These are phyloP conservation scores for Gobionotothen gibberifrons DNA, from an alignment of 2,797 vertebrate genomes.

Conservation along the genomic window DNA sequence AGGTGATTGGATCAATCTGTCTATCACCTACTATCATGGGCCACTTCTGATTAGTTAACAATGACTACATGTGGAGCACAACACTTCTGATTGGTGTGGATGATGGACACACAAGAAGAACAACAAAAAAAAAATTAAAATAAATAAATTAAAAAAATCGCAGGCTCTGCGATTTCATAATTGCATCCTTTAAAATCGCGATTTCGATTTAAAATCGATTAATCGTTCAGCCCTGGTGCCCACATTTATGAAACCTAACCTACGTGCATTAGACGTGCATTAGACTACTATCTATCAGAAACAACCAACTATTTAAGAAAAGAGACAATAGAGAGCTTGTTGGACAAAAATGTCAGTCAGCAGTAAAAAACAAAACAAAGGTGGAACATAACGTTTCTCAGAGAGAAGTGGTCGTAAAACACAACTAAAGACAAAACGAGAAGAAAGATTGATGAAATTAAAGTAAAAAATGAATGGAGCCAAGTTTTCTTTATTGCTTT, in stretches of 20 bases:
- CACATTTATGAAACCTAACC: background rate
- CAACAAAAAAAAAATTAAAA: no score
- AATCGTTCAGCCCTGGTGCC: no score
- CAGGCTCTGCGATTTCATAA: no score
- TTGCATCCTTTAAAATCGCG: no score
- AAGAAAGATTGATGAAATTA: background rate
- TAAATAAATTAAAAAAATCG: no score
- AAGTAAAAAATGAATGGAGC: background rate
- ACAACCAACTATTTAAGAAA: background rate
- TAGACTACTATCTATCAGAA: rapidly evolving
- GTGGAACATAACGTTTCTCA: background rate
- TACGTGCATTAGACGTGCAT: background rate
- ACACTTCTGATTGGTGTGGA: no score
- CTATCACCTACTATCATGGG: no score
- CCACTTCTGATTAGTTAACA: no score
- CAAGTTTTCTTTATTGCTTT: background rate
- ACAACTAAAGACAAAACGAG: background rate
- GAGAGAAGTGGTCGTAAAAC: background rate
- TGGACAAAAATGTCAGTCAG: background rate
- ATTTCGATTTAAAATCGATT: no score
- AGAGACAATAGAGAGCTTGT: background rate
- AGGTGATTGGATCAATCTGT: no score
- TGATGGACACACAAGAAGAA: no score
- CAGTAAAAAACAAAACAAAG: background rate
- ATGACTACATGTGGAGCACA: no score